Evolutionary conservation across 2,888 invertebrate species (phyloP).

Genomic region (Drosophila seclusa): DNA sequence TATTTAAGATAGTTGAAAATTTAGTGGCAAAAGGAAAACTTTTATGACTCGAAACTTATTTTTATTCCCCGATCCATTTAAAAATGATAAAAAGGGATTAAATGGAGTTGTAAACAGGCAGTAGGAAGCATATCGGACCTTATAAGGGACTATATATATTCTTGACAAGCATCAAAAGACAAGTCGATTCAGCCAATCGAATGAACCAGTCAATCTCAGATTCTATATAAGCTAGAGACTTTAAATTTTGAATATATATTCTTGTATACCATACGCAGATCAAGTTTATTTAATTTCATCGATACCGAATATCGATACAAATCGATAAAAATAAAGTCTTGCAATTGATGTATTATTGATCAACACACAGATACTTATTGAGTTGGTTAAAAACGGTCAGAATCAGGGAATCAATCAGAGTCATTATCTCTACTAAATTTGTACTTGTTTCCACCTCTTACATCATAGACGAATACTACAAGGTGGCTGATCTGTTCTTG

Average conservation of each 20-base stretch:
- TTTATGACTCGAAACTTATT: too few species aligned
- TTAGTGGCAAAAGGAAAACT: too few species aligned
- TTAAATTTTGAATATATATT: background rate
- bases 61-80: too few species aligned
- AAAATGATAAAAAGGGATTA: too few species aligned
- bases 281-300: accelerated
- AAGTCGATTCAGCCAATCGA: background rate
- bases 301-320: background rate
- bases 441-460: background rate
- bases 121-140: too few species aligned
- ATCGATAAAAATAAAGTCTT: background rate
- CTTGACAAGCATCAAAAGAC: background rate
- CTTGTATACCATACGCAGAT: background rate
- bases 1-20: background rate
- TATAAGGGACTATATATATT: background rate
- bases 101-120: too few species aligned
- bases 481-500: background rate
- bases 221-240: accelerated
- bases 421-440: background rate
- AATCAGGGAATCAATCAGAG: background rate
- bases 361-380: background rate
- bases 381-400: background rate
- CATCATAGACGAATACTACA: background rate
- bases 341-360: background rate
- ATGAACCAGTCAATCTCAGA: background rate